Evolutionary conservation across 2,888 invertebrate species (phyloP).

Genomic region (Erebia ligea): DNA sequence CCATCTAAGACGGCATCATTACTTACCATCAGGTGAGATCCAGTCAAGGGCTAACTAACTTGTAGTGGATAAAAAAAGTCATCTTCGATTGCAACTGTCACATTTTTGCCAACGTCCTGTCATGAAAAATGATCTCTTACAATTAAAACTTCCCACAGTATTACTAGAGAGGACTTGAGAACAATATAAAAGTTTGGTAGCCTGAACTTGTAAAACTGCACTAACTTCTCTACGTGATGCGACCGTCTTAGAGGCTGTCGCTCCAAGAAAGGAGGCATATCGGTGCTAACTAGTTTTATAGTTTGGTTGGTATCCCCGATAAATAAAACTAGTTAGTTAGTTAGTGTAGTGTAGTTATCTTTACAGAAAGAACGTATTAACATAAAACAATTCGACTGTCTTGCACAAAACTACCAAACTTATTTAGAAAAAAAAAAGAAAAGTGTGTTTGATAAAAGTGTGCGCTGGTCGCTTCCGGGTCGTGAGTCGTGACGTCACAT

Average conservation of each 20-base stretch:
- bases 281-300: slow-evolving; percentile 10
- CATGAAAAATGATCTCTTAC: not conserved
- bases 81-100: not conserved
- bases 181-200: not conserved
- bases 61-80: not conserved
- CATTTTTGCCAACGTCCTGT: not conserved
- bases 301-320: not conserved
- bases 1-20: no score
- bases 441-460: no score
- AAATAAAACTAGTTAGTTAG: no score
- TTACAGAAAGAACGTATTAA: no score
- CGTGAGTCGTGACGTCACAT: no score
- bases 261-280: not conserved
- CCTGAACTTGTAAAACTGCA: slow-evolving; percentile 11
- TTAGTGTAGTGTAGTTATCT: no score
- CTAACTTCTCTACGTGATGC: slow-evolving; percentile 7
- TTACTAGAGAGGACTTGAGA: not conserved
- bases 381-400: no score
- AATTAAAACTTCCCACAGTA: slow-evolving; percentile 8
- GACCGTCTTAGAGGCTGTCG: slow-evolving; percentile 1
- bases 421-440: no score
- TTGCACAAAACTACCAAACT: no score
- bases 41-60: no score
- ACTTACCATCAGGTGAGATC: no score
- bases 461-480: no score